Percentiles rank a stretch among this genome's conserved stretches.
These are phyloP conservation scores for Sardinella longiceps DNA, from an alignment of 2,797 vertebrate genomes.

Conservation along the genomic window DNA sequence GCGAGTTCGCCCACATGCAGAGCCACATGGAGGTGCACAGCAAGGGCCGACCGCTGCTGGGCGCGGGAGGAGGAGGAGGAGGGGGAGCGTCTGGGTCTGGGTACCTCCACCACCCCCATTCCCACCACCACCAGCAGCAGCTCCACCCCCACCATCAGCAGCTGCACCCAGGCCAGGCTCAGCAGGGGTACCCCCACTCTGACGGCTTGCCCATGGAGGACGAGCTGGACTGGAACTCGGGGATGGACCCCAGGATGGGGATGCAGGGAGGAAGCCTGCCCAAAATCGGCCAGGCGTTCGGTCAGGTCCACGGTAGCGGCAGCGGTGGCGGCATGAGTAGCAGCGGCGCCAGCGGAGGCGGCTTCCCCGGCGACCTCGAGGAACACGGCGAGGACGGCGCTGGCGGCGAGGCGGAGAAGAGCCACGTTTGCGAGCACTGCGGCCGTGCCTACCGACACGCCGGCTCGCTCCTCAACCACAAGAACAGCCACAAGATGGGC, in stretches of 20 bases:
- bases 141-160: constrained; percentile 64
- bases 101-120: constrained; percentile 4
- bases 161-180: constrained; percentile 52
- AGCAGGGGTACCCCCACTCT: constrained; percentile 46
- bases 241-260: constrained; percentile 58
- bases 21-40: constrained; percentile 83
- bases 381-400: constrained; percentile 49
- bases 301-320: constrained; percentile 55
- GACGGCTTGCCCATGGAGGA: constrained; percentile 43
- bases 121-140: background rate
- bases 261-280: constrained; percentile 49
- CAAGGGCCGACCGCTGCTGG: constrained; percentile 66
- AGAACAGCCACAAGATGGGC: constrained; percentile 90
- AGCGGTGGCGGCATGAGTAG: background rate
- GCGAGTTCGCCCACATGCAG: constrained; percentile 82
- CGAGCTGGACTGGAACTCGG: constrained; percentile 65
- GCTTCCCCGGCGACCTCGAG: constrained; percentile 42
- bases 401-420: constrained; percentile 67
- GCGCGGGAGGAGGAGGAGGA: background rate
- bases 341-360: background rate
- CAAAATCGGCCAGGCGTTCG: constrained; percentile 63
- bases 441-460: constrained; percentile 89
- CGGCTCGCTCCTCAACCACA: constrained; percentile 91
- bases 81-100: background rate
- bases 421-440: constrained; percentile 86